Evolutionary conservation across 2,113 vertebrate species (phyloP).

Genomic region (Corythaixoides concolor): DNA sequence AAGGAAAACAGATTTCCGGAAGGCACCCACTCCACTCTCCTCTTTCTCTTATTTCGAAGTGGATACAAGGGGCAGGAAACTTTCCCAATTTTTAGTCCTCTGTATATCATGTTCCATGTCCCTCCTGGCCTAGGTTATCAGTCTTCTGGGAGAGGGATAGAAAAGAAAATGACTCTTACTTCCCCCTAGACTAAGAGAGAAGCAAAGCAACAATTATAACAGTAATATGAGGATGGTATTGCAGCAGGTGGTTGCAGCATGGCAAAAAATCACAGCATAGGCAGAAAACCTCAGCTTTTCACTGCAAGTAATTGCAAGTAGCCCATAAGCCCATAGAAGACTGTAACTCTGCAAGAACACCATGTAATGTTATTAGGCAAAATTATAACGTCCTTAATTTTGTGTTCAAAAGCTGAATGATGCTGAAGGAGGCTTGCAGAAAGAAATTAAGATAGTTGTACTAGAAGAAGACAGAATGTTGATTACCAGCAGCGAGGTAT

Average conservation of each 20-base stretch:
- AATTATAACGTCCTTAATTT: constrained; percentile 11
- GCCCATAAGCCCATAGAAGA: background rate
- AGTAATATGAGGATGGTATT: background rate
- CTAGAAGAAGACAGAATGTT: constrained; percentile 2
- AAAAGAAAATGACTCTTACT: background rate
- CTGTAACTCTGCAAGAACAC: background rate
- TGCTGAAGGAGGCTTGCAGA: background rate
- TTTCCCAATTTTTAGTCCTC: background rate
- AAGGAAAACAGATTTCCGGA: background rate
- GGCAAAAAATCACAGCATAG: background rate
- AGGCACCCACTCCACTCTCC: background rate
- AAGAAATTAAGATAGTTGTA: constrained; percentile 32
- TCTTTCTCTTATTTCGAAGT: background rate
- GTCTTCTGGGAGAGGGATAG: background rate
- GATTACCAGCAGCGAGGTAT: constrained; percentile 41
- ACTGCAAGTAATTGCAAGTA: background rate
- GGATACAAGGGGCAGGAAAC: background rate
- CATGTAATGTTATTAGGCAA: background rate
- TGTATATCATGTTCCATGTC: background rate
- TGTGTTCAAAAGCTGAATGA: background rate
- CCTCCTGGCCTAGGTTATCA: background rate
- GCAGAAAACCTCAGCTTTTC: background rate
- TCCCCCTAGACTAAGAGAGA: background rate
- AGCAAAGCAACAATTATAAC: background rate
- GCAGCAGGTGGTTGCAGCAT: constrained; percentile 20